A percentile compares a stretch with the other conserved stretches of the same genome.
These are phyloP conservation scores for Daboia siamensis DNA, from an alignment of 2,113 vertebrate genomes.

Conservation along the genomic window DNA sequence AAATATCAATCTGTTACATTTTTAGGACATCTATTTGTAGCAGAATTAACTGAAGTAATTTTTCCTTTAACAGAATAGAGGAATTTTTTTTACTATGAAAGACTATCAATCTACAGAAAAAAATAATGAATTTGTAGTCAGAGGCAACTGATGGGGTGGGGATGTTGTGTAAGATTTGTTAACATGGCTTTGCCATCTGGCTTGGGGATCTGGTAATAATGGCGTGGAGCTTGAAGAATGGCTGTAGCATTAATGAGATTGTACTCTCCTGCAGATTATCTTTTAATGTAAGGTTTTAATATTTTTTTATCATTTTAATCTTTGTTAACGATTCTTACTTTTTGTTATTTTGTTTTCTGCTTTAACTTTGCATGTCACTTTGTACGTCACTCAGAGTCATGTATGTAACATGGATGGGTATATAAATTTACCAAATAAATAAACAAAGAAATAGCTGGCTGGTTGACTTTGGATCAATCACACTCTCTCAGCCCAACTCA, in stretches of 20 bases:
- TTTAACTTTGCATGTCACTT: not conserved
- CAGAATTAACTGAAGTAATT: not conserved
- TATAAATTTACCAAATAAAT: not conserved
- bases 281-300: not conserved
- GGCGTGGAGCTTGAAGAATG: not conserved
- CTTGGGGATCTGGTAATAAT: not conserved
- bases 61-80: not conserved
- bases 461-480: not conserved
- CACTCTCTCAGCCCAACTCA: not conserved
- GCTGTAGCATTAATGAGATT: not conserved
- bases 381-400: not conserved
- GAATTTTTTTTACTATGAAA: not conserved
- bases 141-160: not conserved
- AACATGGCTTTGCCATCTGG: not conserved
- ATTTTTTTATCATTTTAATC: not conserved
- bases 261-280: not conserved
- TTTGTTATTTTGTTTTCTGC: not conserved
- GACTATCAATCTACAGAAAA: constrained; percentile 2
- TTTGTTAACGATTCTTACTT: not conserved
- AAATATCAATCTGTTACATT: constrained; percentile 23
- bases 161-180: not conserved
- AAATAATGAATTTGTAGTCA: not conserved
- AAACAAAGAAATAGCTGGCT: not conserved
- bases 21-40: not conserved
- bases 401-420: not conserved